These are phyloP conservation scores for Therioaphis trifolii DNA, from an alignment of 2,888 invertebrate genomes.

Conservation along the genomic window DNA sequence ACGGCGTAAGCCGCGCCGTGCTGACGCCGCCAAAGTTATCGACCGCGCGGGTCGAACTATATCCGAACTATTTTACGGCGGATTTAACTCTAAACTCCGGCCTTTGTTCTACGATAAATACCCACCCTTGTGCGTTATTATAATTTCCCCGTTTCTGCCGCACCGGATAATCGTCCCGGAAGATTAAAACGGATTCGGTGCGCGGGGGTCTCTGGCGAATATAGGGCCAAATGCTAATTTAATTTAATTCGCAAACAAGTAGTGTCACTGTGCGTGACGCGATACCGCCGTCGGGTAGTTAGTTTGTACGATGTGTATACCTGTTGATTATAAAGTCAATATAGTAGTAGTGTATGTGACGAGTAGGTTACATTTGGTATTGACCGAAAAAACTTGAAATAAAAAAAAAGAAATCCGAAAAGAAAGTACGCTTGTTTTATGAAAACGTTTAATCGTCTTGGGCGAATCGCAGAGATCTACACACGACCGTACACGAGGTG, in stretches of 20 bases:
- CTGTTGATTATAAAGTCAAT: no score
- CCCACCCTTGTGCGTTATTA: background rate
- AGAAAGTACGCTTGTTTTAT: no score
- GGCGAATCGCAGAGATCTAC: no score
- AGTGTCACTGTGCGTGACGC: background rate
- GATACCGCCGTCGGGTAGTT: background rate
- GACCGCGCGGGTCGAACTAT: background rate
- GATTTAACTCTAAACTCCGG: background rate
- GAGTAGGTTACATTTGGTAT: no score
- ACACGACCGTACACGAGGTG: no score
- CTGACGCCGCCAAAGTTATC: no score
- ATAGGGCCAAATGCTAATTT: background rate
- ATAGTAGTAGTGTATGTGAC: no score
- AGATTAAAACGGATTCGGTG: background rate
- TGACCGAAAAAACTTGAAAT: no score
- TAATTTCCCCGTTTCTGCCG: background rate
- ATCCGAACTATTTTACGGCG: background rate
- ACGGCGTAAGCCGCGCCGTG: no score
- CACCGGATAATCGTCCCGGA: background rate
- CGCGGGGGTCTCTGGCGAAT: background rate
- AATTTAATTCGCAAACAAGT: background rate
- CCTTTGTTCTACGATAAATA: background rate
- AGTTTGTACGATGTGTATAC: no score
- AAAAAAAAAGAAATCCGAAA: no score
- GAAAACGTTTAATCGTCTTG: no score